Evolutionary conservation across 2,113 vertebrate species (phyloP).

Genomic region (Tonatia bakeri): DNA sequence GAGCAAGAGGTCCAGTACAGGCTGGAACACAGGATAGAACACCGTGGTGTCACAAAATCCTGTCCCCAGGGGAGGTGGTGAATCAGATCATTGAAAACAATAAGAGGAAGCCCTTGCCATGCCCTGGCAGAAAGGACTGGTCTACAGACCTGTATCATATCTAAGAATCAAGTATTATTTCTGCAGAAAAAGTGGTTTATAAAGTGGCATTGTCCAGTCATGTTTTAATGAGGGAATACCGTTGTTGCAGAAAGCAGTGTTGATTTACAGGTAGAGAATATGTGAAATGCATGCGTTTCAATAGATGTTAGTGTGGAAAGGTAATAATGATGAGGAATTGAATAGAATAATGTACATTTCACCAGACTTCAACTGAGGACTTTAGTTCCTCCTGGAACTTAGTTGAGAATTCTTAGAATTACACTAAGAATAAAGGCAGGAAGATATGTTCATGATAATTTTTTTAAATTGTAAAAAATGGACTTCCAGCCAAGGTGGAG

Average conservation of each 20-base stretch:
- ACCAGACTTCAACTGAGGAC: background rate
- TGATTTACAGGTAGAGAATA: background rate
- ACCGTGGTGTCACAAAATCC: background rate
- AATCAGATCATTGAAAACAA: background rate
- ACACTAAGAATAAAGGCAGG: background rate
- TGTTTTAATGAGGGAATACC: background rate
- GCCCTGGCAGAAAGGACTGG: background rate
- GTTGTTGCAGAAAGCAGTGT: background rate
- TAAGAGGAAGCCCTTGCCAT: background rate
- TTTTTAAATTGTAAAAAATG: background rate
- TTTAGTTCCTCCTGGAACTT: background rate
- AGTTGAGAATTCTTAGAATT: conserved; percentile 5
- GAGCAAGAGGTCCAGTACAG: background rate
- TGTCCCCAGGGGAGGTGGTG: background rate
- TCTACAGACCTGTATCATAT: too few relatives aligned
- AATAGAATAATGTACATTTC: background rate
- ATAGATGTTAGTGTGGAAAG: background rate
- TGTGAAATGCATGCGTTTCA: background rate
- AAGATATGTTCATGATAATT: background rate
- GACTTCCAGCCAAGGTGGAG: too few relatives aligned
- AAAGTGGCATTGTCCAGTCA: background rate
- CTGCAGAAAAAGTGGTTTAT: background rate
- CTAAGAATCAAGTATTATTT: background rate
- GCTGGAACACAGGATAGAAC: background rate
- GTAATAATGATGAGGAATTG: background rate